These are phyloP conservation scores for Sylvicapra grimmia DNA, from an alignment of 2,113 vertebrate species.

Conservation along the genomic window DNA sequence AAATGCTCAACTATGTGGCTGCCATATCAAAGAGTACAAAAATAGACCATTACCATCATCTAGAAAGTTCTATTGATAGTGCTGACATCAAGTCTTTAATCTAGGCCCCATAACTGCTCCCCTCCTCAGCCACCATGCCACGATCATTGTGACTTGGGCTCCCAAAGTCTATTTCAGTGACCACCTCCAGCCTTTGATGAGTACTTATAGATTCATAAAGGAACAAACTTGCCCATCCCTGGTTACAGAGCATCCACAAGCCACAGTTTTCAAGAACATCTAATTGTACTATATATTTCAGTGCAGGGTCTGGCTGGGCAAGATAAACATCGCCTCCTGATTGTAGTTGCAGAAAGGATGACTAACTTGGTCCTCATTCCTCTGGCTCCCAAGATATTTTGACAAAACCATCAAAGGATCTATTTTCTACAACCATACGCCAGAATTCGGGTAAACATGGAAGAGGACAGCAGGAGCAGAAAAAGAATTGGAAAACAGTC, in stretches of 20 bases:
- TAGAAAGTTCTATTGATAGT: not conserved
- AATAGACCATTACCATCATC: not conserved
- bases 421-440: not conserved
- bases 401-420: conserved; percentile 46
- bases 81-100: not conserved
- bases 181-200: not conserved
- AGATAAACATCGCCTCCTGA: not conserved
- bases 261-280: not conserved
- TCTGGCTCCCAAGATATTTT: conserved; percentile 18
- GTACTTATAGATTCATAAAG: not conserved
- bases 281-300: not conserved
- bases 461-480: not conserved
- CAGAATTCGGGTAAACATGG: not conserved
- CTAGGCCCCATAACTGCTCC: not conserved
- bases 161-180: not conserved
- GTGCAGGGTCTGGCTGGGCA: not conserved
- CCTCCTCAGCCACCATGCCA: not conserved
- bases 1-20: not conserved
- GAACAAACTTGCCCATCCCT: not conserved
- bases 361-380: not conserved
- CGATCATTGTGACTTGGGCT: not conserved
- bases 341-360: not conserved
- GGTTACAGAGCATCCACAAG: not conserved
- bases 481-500: not conserved
- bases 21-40: not conserved